These are phyloP conservation scores for Drosophila tristis DNA, from an alignment of 1,140 invertebrate species.

Conservation along the genomic window DNA sequence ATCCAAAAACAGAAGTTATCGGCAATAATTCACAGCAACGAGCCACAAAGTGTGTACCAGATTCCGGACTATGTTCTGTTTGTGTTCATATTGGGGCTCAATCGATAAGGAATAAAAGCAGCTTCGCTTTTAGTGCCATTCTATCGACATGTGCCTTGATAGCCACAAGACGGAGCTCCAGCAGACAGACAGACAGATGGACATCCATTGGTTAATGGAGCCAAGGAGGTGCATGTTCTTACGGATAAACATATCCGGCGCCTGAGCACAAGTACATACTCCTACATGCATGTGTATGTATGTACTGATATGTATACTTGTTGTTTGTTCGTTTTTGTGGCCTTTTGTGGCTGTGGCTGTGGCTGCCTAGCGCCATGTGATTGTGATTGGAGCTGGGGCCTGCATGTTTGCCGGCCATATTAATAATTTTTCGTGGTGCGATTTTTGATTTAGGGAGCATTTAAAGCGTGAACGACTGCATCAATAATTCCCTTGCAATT, in stretches of 20 bases:
- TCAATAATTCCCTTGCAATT: conserved; percentile 84
- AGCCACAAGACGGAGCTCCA: conserved; percentile 35
- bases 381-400: conserved; percentile 37
- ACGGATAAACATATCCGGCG: conserved; percentile 76
- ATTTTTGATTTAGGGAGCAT: conserved; percentile 83
- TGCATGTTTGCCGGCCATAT: conserved; percentile 74
- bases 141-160: conserved; percentile 18
- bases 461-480: conserved; percentile 84
- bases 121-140: conserved; percentile 11
- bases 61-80: too few relatives aligned
- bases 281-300: conserved; percentile 35
- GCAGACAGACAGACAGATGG: conserved; percentile 21
- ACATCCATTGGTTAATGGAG: conserved; percentile 17
- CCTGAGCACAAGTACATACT: conserved; percentile 16
- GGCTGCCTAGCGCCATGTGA: conserved; percentile 53
- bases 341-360: too few relatives aligned
- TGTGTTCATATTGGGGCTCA: too few relatives aligned
- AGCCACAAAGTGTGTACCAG: too few relatives aligned
- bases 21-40: too few relatives aligned
- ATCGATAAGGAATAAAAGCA: conserved; percentile 1
- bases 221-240: conserved; percentile 59
- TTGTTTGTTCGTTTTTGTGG: conserved; percentile 1
- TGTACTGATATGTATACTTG: conserved; percentile 9
- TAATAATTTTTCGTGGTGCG: conserved; percentile 69
- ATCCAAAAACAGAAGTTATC: too few relatives aligned